These are phyloP conservation scores for Melieria crassipennis DNA, from an alignment of 2,888 invertebrate species.

Conservation along the genomic window DNA sequence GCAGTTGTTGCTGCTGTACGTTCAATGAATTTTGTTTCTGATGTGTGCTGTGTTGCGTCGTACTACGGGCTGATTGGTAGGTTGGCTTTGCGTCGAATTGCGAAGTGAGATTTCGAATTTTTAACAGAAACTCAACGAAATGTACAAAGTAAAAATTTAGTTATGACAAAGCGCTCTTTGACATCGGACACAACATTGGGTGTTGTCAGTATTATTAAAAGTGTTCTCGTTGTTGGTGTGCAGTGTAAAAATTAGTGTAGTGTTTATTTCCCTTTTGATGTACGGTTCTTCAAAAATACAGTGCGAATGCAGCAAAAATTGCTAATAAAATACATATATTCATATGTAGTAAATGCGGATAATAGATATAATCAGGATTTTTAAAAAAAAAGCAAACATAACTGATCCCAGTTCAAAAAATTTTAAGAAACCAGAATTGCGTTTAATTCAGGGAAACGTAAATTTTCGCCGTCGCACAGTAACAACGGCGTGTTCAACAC, in stretches of 20 bases:
- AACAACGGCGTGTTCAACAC: too few relatives aligned
- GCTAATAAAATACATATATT: too few relatives aligned
- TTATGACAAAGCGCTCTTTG: slow-evolving; percentile 63
- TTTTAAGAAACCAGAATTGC: too few relatives aligned
- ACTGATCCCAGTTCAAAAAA: too few relatives aligned
- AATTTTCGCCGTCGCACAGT: too few relatives aligned
- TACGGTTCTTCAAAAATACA: too few relatives aligned
- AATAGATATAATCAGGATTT: too few relatives aligned
- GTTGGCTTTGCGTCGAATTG: slow-evolving; percentile 9
- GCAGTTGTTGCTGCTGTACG: slow-evolving; percentile 12
- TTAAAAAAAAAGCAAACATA: too few relatives aligned
- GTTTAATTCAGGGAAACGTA: too few relatives aligned
- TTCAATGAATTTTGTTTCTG: slow-evolving; percentile 25
- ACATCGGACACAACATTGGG: slow-evolving; percentile 57
- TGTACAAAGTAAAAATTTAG: slow-evolving; percentile 48
- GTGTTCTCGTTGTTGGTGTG: slow-evolving; percentile 9
- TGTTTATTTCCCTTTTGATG: slow-evolving; percentile 6
- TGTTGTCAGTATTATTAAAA: slow-evolving; percentile 27
- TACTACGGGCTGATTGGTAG: slow-evolving; percentile 10
- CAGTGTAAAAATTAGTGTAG: slow-evolving; percentile 13
- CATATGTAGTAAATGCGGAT: too few relatives aligned
- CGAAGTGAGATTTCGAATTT: slow-evolving; percentile 26
- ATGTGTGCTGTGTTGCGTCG: slow-evolving; percentile 25
- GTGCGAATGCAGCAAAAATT: too few relatives aligned
- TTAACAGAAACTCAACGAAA: slow-evolving; percentile 29